A percentile compares a stretch with the other conserved stretches of the same genome.
Conservation (phyloP, 2,797 vertebrate genomes). For the Bradypus variegatus region DNA sequence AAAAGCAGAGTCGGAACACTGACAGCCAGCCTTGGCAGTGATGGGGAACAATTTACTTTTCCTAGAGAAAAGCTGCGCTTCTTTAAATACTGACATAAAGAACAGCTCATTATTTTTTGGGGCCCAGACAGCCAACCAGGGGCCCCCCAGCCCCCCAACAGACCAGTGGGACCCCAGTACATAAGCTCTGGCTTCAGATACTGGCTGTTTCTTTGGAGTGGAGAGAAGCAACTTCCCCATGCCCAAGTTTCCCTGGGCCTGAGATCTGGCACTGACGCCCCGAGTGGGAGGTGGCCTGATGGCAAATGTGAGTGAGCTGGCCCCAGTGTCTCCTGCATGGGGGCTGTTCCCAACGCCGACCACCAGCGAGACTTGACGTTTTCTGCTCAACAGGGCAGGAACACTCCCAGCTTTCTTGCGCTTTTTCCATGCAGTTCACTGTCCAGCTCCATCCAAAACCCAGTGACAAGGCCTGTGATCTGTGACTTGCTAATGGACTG, state of each 20-base stretch:
- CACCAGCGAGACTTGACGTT: neutral
- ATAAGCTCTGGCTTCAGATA: neutral
- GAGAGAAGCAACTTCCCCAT: neutral
- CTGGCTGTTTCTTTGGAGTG: neutral
- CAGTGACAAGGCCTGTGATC: slow-evolving; percentile 43
- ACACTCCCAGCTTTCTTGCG: neutral
- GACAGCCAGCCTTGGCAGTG: neutral
- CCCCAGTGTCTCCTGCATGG: neutral
- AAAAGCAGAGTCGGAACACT: neutral
- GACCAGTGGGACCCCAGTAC: neutral
- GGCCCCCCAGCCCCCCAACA: neutral
- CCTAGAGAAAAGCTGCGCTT: neutral
- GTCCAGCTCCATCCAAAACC: slow-evolving; percentile 25
- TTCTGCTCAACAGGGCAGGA: slow-evolving; percentile 17
- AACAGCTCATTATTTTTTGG: neutral
- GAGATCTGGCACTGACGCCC: neutral
- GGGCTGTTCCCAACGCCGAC: neutral
- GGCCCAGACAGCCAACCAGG: neutral
- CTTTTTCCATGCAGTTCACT: neutral
- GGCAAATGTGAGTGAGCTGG: neutral
- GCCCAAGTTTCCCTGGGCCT: neutral
- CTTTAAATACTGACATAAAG: neutral
- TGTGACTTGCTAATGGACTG: slow-evolving; percentile 48
- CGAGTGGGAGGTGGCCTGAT: neutral
- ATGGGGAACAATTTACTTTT: neutral